Evolutionary conservation across 2,113 vertebrate species (phyloP).

Genomic region (Oryzias javanicus): DNA sequence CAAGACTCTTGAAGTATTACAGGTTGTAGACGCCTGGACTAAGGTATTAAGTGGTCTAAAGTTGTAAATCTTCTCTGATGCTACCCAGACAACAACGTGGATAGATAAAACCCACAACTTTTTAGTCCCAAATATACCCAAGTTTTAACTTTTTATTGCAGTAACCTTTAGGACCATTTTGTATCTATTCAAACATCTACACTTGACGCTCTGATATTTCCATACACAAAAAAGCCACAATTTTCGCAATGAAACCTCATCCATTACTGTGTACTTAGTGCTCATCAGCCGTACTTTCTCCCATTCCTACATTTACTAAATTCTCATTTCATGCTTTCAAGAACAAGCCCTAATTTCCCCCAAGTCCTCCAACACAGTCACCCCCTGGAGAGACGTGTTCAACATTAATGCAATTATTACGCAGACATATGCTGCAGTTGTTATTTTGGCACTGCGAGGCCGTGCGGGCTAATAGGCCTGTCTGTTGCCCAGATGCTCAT

Average conservation of each 20-base stretch:
- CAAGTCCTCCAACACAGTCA: constrained; percentile 46
- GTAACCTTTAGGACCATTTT: no score
- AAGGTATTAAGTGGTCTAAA: no score
- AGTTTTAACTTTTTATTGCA: no score
- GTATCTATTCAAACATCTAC: background rate
- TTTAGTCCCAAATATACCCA: no score
- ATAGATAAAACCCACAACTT: no score
- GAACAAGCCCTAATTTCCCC: constrained; percentile 63
- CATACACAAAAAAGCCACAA: background rate
- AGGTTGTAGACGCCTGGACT: no score
- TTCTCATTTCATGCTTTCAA: constrained; percentile 66
- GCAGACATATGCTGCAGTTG: constrained; percentile 74
- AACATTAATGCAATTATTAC: constrained; percentile 79
- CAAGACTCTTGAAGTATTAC: no score
- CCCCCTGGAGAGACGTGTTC: constrained; percentile 71
- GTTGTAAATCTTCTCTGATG: no score
- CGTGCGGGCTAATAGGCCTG: constrained; percentile 74
- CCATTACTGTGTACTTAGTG: constrained; percentile 53
- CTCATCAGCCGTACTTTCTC: constrained; percentile 56
- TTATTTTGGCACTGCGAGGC: constrained; percentile 70
- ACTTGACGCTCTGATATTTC: constrained; percentile 23
- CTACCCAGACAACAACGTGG: no score
- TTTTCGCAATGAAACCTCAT: constrained; percentile 41
- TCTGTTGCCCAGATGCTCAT: constrained; percentile 74
- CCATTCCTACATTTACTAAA: constrained; percentile 54